These are phyloP conservation scores for Apeltes quadracus DNA, from an alignment of 2,113 vertebrate species.

Conservation along the genomic window DNA sequence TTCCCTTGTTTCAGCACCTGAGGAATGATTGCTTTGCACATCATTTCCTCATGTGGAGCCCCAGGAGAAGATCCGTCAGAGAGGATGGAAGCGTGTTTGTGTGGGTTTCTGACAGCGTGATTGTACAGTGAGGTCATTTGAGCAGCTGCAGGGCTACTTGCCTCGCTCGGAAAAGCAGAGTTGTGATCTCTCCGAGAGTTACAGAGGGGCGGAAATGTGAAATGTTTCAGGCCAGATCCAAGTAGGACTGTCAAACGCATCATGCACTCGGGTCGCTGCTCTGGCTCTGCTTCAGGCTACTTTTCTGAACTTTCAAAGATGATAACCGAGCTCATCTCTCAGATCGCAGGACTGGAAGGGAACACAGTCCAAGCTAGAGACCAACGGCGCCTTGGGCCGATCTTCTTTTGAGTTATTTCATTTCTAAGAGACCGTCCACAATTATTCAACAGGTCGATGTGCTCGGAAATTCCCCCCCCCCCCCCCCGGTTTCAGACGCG, in stretches of 20 bases:
- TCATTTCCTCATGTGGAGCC: conserved; percentile 45
- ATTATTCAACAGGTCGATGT: background rate
- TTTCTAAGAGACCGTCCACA: background rate
- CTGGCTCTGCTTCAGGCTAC: conserved; percentile 7
- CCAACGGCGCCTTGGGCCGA: background rate
- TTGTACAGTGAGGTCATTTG: conserved; percentile 50
- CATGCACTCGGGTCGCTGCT: background rate
- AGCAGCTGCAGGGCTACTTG: conserved; percentile 53
- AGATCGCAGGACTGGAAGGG: conserved; percentile 2
- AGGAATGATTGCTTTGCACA: conserved; percentile 1
- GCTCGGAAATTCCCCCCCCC: background rate
- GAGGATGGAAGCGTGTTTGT: background rate
- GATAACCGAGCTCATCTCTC: conserved; percentile 10
- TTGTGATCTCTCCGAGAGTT: conserved; percentile 1
- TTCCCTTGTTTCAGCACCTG: background rate
- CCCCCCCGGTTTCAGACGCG: background rate
- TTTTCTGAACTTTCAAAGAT: conserved; percentile 11
- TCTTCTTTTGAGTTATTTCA: background rate
- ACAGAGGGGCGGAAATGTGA: conserved; percentile 24
- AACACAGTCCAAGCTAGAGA: background rate
- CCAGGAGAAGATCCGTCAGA: conserved; percentile 3
- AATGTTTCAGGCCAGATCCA: background rate
- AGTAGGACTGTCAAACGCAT: background rate
- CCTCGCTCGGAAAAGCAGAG: conserved; percentile 11
- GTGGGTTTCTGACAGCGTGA: conserved; percentile 13